Conservation (phyloP, 37 sponge, comb jelly and placozoan genomes). For the Haliclona indistincta region DNA sequence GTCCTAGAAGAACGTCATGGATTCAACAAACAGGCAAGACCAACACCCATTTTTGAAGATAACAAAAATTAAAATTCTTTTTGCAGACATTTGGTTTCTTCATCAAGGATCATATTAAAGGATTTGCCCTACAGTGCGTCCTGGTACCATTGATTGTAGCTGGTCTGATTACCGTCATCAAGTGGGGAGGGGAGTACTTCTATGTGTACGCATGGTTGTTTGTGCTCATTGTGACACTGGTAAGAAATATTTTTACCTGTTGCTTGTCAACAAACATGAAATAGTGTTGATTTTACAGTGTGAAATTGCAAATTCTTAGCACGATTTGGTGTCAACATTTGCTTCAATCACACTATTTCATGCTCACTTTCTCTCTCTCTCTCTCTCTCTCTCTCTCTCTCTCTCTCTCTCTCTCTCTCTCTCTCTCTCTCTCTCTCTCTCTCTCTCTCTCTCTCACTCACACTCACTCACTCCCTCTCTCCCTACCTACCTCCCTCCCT, state of each 20-base stretch:
- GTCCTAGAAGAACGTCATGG: conserved; percentile 93
- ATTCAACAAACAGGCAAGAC: conserved; percentile 90
- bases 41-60: background rate
- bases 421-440: background rate
- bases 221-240: conserved; percentile 53
- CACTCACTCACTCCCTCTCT: no score
- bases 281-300: background rate
- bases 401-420: no score
- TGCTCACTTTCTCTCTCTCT: no score
- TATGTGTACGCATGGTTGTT: conserved; percentile 94
- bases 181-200: conserved; percentile 94
- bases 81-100: conserved; percentile 81
- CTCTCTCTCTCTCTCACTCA: background rate
- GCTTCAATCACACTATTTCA: no score
- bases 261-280: background rate
- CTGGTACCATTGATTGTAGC: conserved; percentile 42
- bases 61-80: background rate
- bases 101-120: conserved; percentile 84
- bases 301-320: background rate
- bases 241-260: conserved; percentile 11
- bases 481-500: no score
- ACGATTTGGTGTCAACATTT: background rate
- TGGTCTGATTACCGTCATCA: conserved; percentile 64
- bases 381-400: background rate
- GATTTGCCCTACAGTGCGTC: conserved; percentile 40